Base-by-base conservation (phyloP, 2,888 invertebrate species). In the Trachelus stipa region DNA sequence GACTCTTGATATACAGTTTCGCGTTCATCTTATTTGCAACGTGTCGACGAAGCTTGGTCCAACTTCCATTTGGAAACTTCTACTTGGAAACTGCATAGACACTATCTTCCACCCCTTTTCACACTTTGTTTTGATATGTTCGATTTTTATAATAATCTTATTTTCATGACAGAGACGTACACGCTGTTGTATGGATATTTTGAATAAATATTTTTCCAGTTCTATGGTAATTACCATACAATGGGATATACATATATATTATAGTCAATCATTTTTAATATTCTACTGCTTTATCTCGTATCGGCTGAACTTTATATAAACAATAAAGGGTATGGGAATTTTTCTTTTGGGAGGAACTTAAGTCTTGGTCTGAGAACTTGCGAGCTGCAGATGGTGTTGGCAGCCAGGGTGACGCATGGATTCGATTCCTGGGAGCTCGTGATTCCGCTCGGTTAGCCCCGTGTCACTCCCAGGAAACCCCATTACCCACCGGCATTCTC, bases 391-490 rank as follows among this genome's bases (percentile, higher is more conserved):
- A 89, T 91, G 91, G 91, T 91, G 91, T 91, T 91, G 91, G 91
- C 91, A 91, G 91, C 86, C 88, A 81, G 90, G 89, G 90, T 91
- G 91, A 91, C 90, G 90, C 91, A 91, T 91, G 90, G 91, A 90
- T 91, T 91, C 91, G 91, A 91, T 91, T 91, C 88, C 90, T 89
- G 89, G 90, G 88, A 90, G 89, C 91, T 91, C 90, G 91, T 91
- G 91, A 91, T 91, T 91, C 91, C 91, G 90, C 90, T 91, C 90
- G 91, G 91, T 91, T 91, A 91, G 90, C 89, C 88, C 87, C 89
- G 89, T 89, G 91, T 91, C 91, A 90, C 91, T 91, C 90, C 90
- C 91, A 91, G 91, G 88, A 86, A 90, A 90, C 89, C 90, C 90
- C 87, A 90, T 90, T 90, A 90, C 89, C 90, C 88, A 80, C 80